Conservation (phyloP, 92 coral and sea anemone species). For the Galaxea fascicularis region DNA sequence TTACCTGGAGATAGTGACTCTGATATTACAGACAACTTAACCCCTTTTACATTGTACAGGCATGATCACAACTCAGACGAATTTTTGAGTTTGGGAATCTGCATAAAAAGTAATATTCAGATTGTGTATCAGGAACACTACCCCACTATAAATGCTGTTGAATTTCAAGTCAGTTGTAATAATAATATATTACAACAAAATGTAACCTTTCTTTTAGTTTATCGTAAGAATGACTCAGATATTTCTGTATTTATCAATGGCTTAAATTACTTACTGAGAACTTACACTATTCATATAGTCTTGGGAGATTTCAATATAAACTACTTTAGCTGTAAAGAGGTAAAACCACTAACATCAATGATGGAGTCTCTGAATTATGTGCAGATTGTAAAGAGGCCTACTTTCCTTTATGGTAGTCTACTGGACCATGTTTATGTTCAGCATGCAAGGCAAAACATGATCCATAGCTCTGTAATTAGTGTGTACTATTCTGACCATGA, state of each 20-base stretch:
- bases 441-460: background rate
- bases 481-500: slow-evolving; percentile 25
- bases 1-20: too few relatives aligned
- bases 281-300: slow-evolving; percentile 22
- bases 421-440: slow-evolving; percentile 17
- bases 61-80: too few relatives aligned
- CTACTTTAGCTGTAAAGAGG: too few relatives aligned
- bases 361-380: too few relatives aligned
- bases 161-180: background rate
- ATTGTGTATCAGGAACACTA: slow-evolving; percentile 8
- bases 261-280: slow-evolving; percentile 5
- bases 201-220: slow-evolving; percentile 33
- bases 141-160: slow-evolving; percentile 25
- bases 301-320: too few relatives aligned
- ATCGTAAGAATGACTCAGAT: slow-evolving; percentile 33
- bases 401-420: slow-evolving; percentile 8
- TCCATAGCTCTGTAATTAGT: too few relatives aligned
- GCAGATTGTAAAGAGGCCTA: slow-evolving; percentile 10
- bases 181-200: background rate
- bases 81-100: slow-evolving; percentile 21
- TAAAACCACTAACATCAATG: too few relatives aligned
- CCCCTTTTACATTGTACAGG: too few relatives aligned
- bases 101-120: background rate
- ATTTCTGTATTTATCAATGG: slow-evolving; percentile 1
- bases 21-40: too few relatives aligned